Evolutionary conservation across 2,888 invertebrate genomes (phyloP).

Genomic region (Nymphalis urticae): DNA sequence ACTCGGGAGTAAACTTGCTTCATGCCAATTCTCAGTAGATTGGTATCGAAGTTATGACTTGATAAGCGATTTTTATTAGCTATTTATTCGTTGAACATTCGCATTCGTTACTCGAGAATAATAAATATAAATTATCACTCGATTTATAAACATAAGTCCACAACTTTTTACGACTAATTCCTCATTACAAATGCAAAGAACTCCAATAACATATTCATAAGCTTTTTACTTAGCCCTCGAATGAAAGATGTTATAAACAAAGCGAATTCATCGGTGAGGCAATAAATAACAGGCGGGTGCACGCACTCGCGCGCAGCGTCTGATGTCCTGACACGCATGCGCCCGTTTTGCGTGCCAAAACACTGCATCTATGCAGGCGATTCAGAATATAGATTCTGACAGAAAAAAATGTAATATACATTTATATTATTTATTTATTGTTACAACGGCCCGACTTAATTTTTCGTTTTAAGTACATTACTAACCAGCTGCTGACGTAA

Average conservation of each 20-base stretch:
- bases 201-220: conserved; percentile 65
- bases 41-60: conserved; percentile 25
- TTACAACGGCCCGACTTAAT: neutral
- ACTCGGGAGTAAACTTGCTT: conserved; percentile 51
- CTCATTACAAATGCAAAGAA: conserved; percentile 55
- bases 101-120: conserved; percentile 21
- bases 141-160: conserved; percentile 43
- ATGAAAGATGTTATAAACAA: conserved; percentile 64
- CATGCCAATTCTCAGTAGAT: conserved; percentile 15
- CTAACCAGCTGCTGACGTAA: conserved; percentile 52
- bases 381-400: conserved; percentile 40
- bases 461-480: conserved; percentile 3
- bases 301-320: conserved; percentile 75
- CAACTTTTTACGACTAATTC: conserved; percentile 44
- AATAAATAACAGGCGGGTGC: conserved; percentile 74
- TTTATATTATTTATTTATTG: conserved; percentile 13
- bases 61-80: conserved; percentile 22
- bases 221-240: conserved; percentile 64
- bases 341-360: conserved; percentile 68
- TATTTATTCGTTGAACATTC: conserved; percentile 16
- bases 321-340: conserved; percentile 69
- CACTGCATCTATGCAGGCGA: conserved; percentile 57
- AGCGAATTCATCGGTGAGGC: conserved; percentile 64
- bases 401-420: conserved; percentile 29
- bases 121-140: conserved; percentile 42